These are phyloP conservation scores for Suncus etruscus DNA, from an alignment of 2,113 vertebrate genomes.

Conservation along the genomic window DNA sequence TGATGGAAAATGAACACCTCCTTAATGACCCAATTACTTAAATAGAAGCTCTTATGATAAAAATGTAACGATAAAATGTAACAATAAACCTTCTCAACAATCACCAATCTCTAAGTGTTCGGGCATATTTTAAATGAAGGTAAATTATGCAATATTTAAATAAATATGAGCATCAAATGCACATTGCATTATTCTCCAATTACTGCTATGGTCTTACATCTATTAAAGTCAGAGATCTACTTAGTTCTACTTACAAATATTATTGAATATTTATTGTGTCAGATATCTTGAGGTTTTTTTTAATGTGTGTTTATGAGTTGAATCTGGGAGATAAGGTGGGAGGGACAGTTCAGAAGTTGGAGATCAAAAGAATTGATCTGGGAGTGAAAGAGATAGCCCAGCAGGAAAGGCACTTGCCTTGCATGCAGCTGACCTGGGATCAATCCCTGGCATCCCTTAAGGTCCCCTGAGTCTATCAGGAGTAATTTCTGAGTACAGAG, in stretches of 20 bases:
- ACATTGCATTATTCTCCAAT: neutral
- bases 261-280: slow-evolving; percentile 16
- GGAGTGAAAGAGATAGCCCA: neutral
- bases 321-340: neutral
- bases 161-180: neutral
- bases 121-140: slow-evolving; percentile 17
- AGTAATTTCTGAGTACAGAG: no score
- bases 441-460: no score
- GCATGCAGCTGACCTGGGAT: no score
- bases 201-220: neutral
- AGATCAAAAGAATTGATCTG: neutral
- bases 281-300: neutral
- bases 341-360: neutral
- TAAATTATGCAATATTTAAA: slow-evolving; percentile 2
- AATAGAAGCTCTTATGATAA: slow-evolving; percentile 10
- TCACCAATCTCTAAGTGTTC: neutral
- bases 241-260: neutral
- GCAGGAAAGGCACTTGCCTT: no score
- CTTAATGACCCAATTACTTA: neutral
- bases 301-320: neutral
- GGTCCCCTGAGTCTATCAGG: no score
- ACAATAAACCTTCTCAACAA: slow-evolving; percentile 22
- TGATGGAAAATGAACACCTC: neutral
- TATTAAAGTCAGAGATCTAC: no score
- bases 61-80: neutral